Base-by-base conservation (phyloP, 2,888 invertebrate species). In the Empis livida region DNA sequence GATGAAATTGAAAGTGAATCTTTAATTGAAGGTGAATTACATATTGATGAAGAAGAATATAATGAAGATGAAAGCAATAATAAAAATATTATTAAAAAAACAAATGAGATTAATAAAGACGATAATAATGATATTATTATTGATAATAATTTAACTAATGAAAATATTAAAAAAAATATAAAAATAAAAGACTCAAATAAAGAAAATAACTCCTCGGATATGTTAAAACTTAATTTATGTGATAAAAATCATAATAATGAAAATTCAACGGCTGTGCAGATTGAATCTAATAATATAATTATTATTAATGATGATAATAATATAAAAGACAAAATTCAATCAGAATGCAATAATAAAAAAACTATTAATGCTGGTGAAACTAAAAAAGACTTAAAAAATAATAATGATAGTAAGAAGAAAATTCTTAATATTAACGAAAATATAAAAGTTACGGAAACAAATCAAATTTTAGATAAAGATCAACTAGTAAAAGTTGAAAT, bases 101-200 rank as follows among this genome's bases (percentile, higher is more conserved):
- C 8, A 8, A 27, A 6, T 27, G 23, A 27, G 23, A 27, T 27
- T 27, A 51, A 45, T 9, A 48, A 51, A 43, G 51, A 51, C 4
- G 51, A 51, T 17, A 30, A 27, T 5, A 44, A 20, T 27, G 20
- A 20, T 20, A 20, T 20, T 20, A 20, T 20, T 27, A 27, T 27
- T 27, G 23, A 27, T 27, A 9, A 27, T 27, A 9, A 27, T 27
- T 27, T 27, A 27, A 27, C 5, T 27, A 8, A 27, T 27, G 23
- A 27, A 6, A 27, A 27, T 27, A 27, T 27, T 6, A 27, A 8
- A 8, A 27, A 27, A 27, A 27, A 27, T 27, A 27, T 27, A 8
- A 27, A 27, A 27, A 6, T 9, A 27, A 27, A 27, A 27, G 23
- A 27, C 23, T 27, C 23, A 27, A 27, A 27, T 27, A 27, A 27